Conservation (phyloP, 2,797 vertebrate species). For the Hybognathus amarus region DNA sequence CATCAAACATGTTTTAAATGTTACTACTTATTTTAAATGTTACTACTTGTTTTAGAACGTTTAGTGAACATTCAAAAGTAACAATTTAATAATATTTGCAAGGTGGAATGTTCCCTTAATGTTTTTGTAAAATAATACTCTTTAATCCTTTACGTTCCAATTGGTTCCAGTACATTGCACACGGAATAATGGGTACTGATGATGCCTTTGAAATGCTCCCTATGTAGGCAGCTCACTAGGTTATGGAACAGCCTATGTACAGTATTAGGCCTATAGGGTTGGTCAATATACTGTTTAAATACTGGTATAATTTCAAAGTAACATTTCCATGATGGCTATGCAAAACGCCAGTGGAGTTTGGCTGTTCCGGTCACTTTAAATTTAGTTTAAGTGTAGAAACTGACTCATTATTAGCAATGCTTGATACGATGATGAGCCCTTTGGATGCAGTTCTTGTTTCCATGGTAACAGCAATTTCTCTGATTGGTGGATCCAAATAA, state of each 20-base stretch:
- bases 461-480: not conserved
- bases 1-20: not conserved
- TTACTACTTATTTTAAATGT: too few species aligned
- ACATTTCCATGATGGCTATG: not conserved
- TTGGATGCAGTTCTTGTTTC: not conserved
- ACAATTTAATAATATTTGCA: not conserved
- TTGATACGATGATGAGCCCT: not conserved
- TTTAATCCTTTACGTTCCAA: not conserved
- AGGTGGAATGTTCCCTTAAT: not conserved
- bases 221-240: not conserved
- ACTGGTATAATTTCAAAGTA: not conserved
- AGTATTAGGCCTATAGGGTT: not conserved
- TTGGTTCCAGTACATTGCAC: not conserved
- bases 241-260: not conserved
- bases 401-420: not conserved
- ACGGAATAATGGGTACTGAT: not conserved
- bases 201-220: not conserved
- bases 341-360: not conserved
- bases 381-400: not conserved
- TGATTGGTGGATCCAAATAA: slow-evolving; percentile 11
- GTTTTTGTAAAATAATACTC: not conserved
- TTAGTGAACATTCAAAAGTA: not conserved
- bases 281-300: not conserved
- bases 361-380: not conserved
- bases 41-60: not conserved